Evolutionary conservation across 2,113 vertebrate genomes (phyloP), one percentile per base, ranked within the genome.

Genomic region (Seriola aureovittata): DNA sequence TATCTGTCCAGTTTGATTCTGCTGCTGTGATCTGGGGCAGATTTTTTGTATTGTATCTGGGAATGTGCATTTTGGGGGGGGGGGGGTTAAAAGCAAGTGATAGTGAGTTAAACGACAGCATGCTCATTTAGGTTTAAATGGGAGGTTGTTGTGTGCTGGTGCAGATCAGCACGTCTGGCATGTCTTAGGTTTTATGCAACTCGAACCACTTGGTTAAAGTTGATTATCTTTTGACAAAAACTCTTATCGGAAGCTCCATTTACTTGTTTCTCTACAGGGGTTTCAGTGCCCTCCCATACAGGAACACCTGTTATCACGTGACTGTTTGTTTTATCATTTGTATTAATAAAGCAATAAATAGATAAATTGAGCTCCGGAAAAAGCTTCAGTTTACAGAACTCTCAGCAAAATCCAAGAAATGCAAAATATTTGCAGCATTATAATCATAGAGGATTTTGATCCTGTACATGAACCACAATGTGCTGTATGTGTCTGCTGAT

Each of bases 21-120:
- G 60, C 71, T 63, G 79, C 55, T 77, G 63, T 71, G 78, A 72
- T 65, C 34, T 48, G 76, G 54, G 62, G 44, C n/a, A 75, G 71
- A 81, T 73, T 59, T 38, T 60, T 58, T 17, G 17, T 25, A 54
- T 54, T 81, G 44, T 58, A 48, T 69, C 73, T 66, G 7, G 57
- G 50, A 54, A 55, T 3, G 11, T 17, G 29, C 16, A 11, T 75
- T 69, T 65, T 19, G 21, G 4, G 4, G 4, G 4, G 25, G 25
- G 9, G 4, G 4, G 25, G 9, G 36, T 46, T n/a, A n/a, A 36
- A 40, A 71, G 32, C 13, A 17, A 44, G 62, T 62, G 23, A 8
- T 58, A 42, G 34, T 36, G 36, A 44, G 38, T 71, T 1, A 19
- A 59, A 62, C 23, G 11, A 10, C 68, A 69, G 55, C 11, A 8